Evolutionary conservation across 2,113 vertebrate species (phyloP), one percentile per base, ranked within the genome.

Genomic region (Clinocottus analis): DNA sequence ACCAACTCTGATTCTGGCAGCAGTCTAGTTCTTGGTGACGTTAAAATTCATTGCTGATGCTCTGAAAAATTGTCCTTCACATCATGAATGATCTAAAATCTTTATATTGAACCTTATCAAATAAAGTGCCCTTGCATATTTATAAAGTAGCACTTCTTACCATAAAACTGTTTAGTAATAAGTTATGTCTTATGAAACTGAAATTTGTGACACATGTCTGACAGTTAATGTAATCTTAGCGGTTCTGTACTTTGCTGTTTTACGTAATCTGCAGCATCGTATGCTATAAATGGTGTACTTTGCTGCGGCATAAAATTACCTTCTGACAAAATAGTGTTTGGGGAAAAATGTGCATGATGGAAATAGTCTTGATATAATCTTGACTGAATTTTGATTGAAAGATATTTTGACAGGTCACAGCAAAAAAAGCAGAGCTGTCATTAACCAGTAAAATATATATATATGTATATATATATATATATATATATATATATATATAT

Each of bases 31-130:
- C 29, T 31, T 41, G 51, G 10, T 56, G 33, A 23, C 25, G 56
- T 65, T 17, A 75, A 59, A n/a, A 76, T 47, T 67, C 39, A 14
- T 19, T 58, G 19, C 5, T 31, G 27, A 49, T 59, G 49, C n/a
- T 33, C 2, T 33, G 33, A 33, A 33, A 33, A 63, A 7, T 39
- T 27, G 49, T 25, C 14, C 11, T 59, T 47, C 14, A 67, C 59
- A 39, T 59, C 1, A 67, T 35, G 19, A 67, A 49, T 68, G 5
- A 77, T 9, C 47, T 41, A 7, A 56, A 31, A 43, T 65, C 3
- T 19, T 65, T 65, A 2, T 17, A 9, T 39, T 2, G 29, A 55
- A 23, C 21, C 29, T 41, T n/a, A 21, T 41, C 10, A 16, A n/a
- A 47, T 17, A 47, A 7, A 45, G n/a, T n/a, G n/a, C n/a, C 5